Evolutionary conservation across 2,888 invertebrate genomes (phyloP), one percentile per base, ranked within the genome.

Genomic region (Orchesellides sinensis): DNA sequence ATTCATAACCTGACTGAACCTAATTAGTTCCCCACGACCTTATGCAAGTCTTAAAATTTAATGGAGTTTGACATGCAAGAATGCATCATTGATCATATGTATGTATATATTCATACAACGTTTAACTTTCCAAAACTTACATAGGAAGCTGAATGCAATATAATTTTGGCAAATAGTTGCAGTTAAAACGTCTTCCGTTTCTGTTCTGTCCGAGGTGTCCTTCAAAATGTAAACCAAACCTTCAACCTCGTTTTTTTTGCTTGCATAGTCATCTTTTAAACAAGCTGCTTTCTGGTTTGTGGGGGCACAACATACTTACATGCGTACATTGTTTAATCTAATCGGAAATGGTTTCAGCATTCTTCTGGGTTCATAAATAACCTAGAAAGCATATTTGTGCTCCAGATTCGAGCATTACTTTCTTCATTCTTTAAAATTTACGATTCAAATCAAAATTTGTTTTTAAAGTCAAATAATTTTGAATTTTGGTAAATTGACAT

Each of bases 381-480:
- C 74, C 74, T 74, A 74, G 74, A 74, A 74, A 74, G 23, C n/a
- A 19, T 61, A 19, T 61, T 47, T 63, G 10, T 32, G 73, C 63
- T 73, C 73, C 35, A 73, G 47, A 73, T 73, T 73, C 25, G 27
- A 63, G 21, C 17, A 10, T 68, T 2, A 35, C 19, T 61, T 61
- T 0, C 35, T 32, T 61, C 29, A 14, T 19, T 63, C 5, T 40
- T 40, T 19, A 1, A 21, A 17, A 14, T 8, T 32, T 32, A 32
- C n/a, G 32, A 14, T 49, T 66, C 25, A 27, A 47, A 49, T 32
- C 5, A 69, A 0, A 66, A 61, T 29, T 32, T 47, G 29, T 25
- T 49, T 45, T 66, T 27, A 47, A 49, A 47, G 65, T n/a, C n/a
- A n/a, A n/a, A n/a, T n/a, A n/a, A n/a, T n/a, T n/a, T n/a, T n/a